phyloP scores from a whole-genome alignment of 2,797 vertebrate species.

The Sebastiscus tertius region DNA sequence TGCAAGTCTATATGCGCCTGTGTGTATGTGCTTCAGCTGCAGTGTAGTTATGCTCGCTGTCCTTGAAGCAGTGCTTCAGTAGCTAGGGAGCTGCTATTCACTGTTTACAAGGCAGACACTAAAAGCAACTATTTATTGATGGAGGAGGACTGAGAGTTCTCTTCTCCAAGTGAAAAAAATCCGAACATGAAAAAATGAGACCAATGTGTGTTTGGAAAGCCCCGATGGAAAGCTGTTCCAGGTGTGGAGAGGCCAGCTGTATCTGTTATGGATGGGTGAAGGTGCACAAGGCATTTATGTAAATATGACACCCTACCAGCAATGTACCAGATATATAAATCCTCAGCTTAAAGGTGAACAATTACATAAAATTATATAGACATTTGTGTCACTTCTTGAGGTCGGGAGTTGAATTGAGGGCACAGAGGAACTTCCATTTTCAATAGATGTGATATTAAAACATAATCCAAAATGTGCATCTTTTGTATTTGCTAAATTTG shows the following conservation, averaged over 20 bases:
- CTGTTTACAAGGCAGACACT: slow-evolving; percentile 31
- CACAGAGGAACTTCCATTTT: not conserved
- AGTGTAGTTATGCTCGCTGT: slow-evolving; percentile 4
- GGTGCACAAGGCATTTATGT: slow-evolving; percentile 28
- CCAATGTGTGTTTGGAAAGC: not conserved
- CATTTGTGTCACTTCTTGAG: slow-evolving; percentile 4
- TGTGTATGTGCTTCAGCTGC: not conserved
- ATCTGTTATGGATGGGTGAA: slow-evolving; percentile 35
- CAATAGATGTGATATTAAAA: not conserved
- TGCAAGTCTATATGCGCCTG: not conserved
- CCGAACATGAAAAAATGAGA: not conserved
- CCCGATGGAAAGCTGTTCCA: slow-evolving; percentile 26
- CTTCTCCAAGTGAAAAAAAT: slow-evolving; percentile 4
- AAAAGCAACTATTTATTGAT: slow-evolving; percentile 20
- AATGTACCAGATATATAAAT: slow-evolving; percentile 10
- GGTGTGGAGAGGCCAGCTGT: slow-evolving; percentile 37
- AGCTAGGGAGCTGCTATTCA: slow-evolving; percentile 14
- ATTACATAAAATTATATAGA: slow-evolving; percentile 18
- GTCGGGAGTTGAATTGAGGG: not conserved
- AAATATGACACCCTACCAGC: slow-evolving; percentile 9
- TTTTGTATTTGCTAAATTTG: not conserved
- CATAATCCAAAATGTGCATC: not conserved
- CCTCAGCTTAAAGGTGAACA: slow-evolving; percentile 21
- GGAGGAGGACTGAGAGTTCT: slow-evolving; percentile 9
- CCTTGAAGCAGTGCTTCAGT: slow-evolving; percentile 33